Evolutionary conservation across 2,888 invertebrate species (phyloP).

Genomic region (Dinocampus coccinellae): DNA sequence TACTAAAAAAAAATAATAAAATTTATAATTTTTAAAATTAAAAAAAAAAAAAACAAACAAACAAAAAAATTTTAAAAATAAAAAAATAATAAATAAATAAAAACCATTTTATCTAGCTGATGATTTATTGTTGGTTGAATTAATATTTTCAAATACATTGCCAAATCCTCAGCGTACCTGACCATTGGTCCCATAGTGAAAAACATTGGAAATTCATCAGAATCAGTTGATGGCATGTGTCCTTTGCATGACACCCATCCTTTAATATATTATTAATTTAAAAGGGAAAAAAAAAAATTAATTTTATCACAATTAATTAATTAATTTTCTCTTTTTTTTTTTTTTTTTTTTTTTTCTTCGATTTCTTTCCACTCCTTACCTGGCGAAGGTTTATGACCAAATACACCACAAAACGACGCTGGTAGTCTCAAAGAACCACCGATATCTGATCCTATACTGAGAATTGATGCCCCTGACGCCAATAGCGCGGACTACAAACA

Average conservation of each 20-base stretch:
- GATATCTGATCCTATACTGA: conserved; percentile 90
- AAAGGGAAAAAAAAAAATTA: neutral
- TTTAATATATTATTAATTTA: conserved; percentile 32
- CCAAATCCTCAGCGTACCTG: conserved; percentile 87
- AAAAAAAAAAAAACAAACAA: no score
- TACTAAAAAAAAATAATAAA: conserved; percentile 23
- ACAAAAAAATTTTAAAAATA: conserved; percentile 13
- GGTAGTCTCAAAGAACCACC: conserved; percentile 92
- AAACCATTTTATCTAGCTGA: conserved; percentile 71
- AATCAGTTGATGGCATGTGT: conserved; percentile 77
- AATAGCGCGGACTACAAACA: conserved; percentile 77
- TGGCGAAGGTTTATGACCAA: conserved; percentile 91
- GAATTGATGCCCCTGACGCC: conserved; percentile 83
- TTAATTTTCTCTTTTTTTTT: neutral
- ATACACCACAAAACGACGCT: conserved; percentile 91
- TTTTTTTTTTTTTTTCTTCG: no score
- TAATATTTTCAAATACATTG: conserved; percentile 80
- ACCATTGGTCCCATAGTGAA: conserved; percentile 89
- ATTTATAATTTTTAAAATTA: no score
- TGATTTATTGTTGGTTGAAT: conserved; percentile 72
- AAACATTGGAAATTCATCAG: conserved; percentile 77
- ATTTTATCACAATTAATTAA: neutral
- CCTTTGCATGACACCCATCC: conserved; percentile 76
- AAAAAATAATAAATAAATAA: conserved; percentile 19
- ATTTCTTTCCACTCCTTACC: no score